Evolutionary conservation across 2,797 vertebrate genomes (phyloP).

Genomic region (Falco concolor): DNA sequence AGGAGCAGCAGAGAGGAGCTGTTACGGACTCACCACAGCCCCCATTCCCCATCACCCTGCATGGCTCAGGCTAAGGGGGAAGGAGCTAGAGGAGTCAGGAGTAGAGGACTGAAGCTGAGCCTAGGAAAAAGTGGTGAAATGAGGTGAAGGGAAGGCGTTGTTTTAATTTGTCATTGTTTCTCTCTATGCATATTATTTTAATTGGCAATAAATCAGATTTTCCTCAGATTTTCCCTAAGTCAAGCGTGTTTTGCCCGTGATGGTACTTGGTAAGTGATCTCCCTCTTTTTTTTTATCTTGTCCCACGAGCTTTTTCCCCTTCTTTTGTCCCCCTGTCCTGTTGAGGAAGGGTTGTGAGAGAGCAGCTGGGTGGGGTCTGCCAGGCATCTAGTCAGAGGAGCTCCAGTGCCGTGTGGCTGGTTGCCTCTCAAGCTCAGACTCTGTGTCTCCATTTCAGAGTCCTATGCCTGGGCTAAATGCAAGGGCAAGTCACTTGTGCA

Average conservation of each 20-base stretch:
- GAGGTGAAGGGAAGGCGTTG: not conserved
- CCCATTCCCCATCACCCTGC: not conserved
- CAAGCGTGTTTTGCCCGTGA: not conserved
- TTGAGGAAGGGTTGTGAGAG: not conserved
- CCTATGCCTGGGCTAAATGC: not conserved
- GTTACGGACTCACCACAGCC: not conserved
- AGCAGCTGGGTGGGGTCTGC: not conserved
- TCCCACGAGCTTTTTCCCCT: not conserved
- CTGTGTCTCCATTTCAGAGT: not conserved
- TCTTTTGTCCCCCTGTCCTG: not conserved
- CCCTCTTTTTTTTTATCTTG: not conserved
- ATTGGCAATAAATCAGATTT: not conserved
- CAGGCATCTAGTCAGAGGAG: not conserved
- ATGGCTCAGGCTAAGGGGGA: rapidly evolving
- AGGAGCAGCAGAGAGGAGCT: not conserved
- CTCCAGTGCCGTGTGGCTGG: not conserved
- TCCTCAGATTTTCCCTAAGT: not conserved
- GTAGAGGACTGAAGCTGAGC: not conserved
- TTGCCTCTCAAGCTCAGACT: not conserved
- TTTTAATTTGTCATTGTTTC: not conserved
- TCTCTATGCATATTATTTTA: not conserved
- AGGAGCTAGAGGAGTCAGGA: not conserved
- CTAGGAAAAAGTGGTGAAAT: not conserved
- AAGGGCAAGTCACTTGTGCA: not conserved
- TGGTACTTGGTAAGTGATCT: not conserved